These are phyloP conservation scores for Sphenopsis melanotis DNA, from an alignment of 2,797 vertebrate genomes.

Conservation along the genomic window DNA sequence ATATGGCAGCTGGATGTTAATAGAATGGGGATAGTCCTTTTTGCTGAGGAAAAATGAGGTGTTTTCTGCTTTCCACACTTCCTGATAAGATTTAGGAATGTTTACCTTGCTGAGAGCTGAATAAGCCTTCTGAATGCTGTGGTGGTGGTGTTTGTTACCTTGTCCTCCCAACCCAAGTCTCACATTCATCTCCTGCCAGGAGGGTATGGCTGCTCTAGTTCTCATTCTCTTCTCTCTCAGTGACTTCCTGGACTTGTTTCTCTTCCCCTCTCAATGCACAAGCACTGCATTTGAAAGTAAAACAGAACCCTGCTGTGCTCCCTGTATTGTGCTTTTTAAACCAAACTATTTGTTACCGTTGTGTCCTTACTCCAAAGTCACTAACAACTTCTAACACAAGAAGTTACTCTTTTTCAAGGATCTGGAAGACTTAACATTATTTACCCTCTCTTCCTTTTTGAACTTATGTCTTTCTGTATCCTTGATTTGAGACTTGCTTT, in stretches of 20 bases:
- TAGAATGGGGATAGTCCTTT: neutral
- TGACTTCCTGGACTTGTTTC: neutral
- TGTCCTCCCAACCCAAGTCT: neutral
- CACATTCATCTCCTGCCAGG: neutral
- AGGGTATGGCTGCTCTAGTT: neutral
- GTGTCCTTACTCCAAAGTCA: neutral
- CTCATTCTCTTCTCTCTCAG: neutral
- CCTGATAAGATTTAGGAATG: neutral
- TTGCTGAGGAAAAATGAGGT: neutral
- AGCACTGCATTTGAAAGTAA: neutral
- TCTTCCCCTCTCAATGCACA: neutral
- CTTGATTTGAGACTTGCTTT: neutral
- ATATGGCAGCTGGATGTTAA: neutral
- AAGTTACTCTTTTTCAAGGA: neutral
- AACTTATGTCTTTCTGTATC: neutral
- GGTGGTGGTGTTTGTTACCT: neutral
- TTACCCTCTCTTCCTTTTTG: neutral
- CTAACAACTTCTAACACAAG: neutral
- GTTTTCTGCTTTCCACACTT: neutral
- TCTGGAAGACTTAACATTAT: neutral
- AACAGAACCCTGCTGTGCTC: neutral
- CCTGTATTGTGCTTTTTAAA: rapidly evolving
- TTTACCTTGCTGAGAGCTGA: neutral
- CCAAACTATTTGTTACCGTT: neutral
- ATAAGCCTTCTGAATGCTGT: neutral